Base-by-base conservation (phyloP, 2,797 vertebrate genomes). In the Clarias fuscus region DNA sequence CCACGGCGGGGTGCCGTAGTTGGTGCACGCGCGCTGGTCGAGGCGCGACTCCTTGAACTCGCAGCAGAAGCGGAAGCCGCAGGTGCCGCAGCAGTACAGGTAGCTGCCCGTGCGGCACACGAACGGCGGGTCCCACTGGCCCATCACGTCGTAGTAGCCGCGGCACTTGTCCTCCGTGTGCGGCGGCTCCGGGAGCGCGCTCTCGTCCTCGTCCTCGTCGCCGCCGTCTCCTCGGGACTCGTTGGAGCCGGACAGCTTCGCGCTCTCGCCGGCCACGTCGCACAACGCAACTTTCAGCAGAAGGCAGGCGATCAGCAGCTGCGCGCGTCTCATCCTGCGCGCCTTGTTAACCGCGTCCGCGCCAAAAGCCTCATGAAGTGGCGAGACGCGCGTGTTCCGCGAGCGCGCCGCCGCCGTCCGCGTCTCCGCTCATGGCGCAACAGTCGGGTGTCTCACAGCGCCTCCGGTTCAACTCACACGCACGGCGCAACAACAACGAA, bases 11-110 rank as follows among this genome's bases (percentile, higher is more conserved):
- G 97, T 97, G 94, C 97, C 97, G 85, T 99, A 98, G 93, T 99
- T 99, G 70, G 97, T 98, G 92, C 98, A 99, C 93, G 96, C 96
- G 92, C 95, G 97, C 93, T 99, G 98, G 92, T 99, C 97, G 92
- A 99, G 92, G 78, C 97, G 95, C 3, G 97, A 96, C 92, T 96
- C 95, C 88, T 96, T 97, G 94, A 96, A 97, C 91, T 97, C 96
- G 94, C 98, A 99, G 95, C 98, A 99, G 95, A 98, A 99, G 90
- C 98, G 96, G 95, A 99, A 99, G 95, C 98, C 98, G 96, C 98
- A 99, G 96, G 98, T 99, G 94, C 98, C 98, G 92, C 98, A 99
- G 94, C 98, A 99, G 94, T 97, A 99, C 89, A 98, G 95, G 93
- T 98, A 99, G 92, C 96, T 96, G 86, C 97, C 96, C 27, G 98